Conservation (phyloP, 2,113 vertebrate species). For the Alethe diademata region DNA sequence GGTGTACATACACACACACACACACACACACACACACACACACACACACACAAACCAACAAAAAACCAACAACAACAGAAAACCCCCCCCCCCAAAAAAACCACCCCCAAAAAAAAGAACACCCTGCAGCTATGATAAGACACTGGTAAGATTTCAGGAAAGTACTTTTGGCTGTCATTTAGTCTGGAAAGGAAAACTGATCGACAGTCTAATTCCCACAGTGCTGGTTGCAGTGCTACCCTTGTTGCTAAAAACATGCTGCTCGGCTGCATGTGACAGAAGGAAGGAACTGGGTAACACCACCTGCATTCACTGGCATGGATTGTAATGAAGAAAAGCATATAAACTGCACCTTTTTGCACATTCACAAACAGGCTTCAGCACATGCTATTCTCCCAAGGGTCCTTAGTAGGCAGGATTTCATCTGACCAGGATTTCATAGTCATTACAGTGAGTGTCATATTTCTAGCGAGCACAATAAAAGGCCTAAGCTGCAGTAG, state of each 20-base stretch:
- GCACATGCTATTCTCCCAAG: not conserved
- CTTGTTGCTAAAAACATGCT: not conserved
- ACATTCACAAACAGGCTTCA: not conserved
- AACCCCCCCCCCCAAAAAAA: not conserved
- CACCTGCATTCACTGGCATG: not conserved
- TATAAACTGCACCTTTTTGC: not conserved
- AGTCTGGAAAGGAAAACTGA: constrained; percentile 20
- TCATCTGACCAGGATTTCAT: not conserved
- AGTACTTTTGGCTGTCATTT: constrained; percentile 34
- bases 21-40: not conserved
- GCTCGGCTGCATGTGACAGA: not conserved
- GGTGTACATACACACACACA: not conserved
- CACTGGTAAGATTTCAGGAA: not conserved
- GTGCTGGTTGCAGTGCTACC: not conserved
- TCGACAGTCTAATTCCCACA: constrained; percentile 29
- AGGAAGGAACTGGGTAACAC: constrained; percentile 4
- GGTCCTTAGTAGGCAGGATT: constrained; percentile 8
- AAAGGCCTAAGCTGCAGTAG: not conserved
- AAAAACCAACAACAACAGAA: not conserved
- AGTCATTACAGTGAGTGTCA: constrained; percentile 27
- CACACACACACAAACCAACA: no score
- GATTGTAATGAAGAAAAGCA: not conserved
- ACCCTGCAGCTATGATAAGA: not conserved
- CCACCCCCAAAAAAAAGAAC: not conserved
- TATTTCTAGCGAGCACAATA: not conserved